phyloP scores from a whole-genome alignment of 1,140 invertebrate species.

The Nasonia vitripennis region DNA sequence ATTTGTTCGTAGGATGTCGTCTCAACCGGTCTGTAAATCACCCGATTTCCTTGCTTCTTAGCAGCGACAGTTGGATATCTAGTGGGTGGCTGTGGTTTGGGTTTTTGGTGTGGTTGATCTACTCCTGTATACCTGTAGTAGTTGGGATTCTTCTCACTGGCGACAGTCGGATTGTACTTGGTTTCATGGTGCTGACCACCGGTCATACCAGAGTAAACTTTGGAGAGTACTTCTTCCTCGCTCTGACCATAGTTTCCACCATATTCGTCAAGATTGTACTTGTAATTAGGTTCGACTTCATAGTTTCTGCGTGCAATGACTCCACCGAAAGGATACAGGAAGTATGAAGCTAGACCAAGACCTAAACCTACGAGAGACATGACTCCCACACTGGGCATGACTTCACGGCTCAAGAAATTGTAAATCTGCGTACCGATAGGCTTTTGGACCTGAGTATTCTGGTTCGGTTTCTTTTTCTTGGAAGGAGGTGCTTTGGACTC shows the following conservation, averaged over 20 bases:
- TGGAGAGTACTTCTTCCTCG: constrained; percentile 84
- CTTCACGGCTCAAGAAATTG: constrained; percentile 85
- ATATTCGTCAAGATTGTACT: constrained; percentile 81
- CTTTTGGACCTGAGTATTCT: constrained; percentile 72
- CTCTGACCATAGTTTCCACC: constrained; percentile 79
- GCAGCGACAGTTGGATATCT: constrained; percentile 32
- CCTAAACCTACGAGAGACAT: constrained; percentile 83
- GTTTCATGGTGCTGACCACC: constrained; percentile 47
- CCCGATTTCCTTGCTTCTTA: constrained; percentile 36
- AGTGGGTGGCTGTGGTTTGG: not conserved
- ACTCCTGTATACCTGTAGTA: constrained; percentile 43
- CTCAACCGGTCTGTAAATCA: constrained; percentile 63
- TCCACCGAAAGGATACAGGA: constrained; percentile 83
- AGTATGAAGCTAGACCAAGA: constrained; percentile 84
- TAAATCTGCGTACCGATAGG: constrained; percentile 84
- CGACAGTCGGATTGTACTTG: constrained; percentile 26
- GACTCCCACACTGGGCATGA: constrained; percentile 86
- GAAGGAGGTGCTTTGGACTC: constrained; percentile 73
- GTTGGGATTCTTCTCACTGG: constrained; percentile 38
- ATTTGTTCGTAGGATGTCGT: constrained; percentile 60
- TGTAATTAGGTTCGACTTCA: constrained; percentile 78
- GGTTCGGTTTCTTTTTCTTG: constrained; percentile 66
- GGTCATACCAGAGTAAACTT: constrained; percentile 85
- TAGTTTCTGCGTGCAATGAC: constrained; percentile 80
- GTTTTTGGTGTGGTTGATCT: constrained; percentile 29